Evolutionary conservation across 2,888 invertebrate genomes (phyloP), one percentile per base, ranked within the genome.

Genomic region (Helobdella robusta): DNA sequence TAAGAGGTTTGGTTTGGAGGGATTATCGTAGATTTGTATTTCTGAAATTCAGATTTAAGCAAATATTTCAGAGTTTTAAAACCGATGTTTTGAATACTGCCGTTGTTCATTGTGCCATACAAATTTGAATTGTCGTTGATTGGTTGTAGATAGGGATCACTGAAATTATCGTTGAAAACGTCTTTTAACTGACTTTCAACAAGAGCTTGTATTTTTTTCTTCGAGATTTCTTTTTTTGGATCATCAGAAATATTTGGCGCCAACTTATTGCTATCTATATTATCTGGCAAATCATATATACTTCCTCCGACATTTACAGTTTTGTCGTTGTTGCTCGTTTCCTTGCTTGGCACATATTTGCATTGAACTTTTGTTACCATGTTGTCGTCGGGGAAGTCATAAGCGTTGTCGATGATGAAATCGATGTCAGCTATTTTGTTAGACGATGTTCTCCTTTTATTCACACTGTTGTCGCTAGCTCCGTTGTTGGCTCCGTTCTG

Each of bases 11-110:
- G 15, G 25, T 56, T 6, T 4, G 5, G 5, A n/a, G 54, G 4
- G 28, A 30, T 54, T 28, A 30, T 32, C 1, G 62, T 50, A 28
- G 34, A 28, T 25, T 40, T 56, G 50, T 54, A 68, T 35, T 66
- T 68, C 20, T 63, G 64, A 34, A 69, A 63, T 59, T 70, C 70
- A 28, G 67, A 66, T 40, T 66, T 36, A 64, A 70, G 61, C 11
- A 70, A 40, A 28, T 67, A 59, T 25, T 44, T 67, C 36, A 70
- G 58, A 2, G 70, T 69, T 2, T 69, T 66, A 18, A 66, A 48
- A 6, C 70, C 70, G 30, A 70, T 60, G 15, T 62, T 62, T 46
- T 64, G 61, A 18, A 34, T 36, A 18, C n/a, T 62, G 2, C 32
- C 56, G 23, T 44, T n/a, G 18, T 28, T 20, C 3, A 62, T 34